Evolutionary conservation across 92 coral and sea anemone species (phyloP), one percentile per base, ranked within the genome.

Genomic region (Bergia puertoricense): DNA sequence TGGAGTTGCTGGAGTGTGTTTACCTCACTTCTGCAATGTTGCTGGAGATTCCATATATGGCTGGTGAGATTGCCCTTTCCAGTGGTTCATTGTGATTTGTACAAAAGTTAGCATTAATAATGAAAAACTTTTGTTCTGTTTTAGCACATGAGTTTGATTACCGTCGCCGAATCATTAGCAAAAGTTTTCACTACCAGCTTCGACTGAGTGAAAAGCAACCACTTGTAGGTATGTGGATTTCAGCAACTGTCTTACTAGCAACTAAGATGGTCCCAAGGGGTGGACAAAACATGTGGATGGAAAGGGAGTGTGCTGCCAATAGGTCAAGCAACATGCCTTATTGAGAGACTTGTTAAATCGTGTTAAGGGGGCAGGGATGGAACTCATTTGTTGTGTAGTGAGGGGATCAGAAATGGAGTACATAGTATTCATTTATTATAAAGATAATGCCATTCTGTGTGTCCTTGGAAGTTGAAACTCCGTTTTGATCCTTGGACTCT

Each of bases 131-230:
- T 79, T 43, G 16, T 74, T 56, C 22, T 39, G 74, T 92, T 94
- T 50, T 86, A 96, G 99, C 98, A 7, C 99, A 96, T 82, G 98
- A 97, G 8, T 90, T 95, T 90, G 99, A 97, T 51, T 94, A 95
- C 85, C 93, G 99, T 48, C 94, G 98, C 51, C 94, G 96, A n/a
- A 85, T 97, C 75, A 94, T 97, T 87, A 97, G 99, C 89, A 97
- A 97, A 85, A 97, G 99, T 82, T 97, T 97, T 82, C 99, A 97
- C 85, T 96, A 97, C 51, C 99, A 97, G 91, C 83, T 97, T 86
- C 93, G 98, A 73, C 92, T 93, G 85, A 97, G 99, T 85, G 97
- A 97, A 40, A 95, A 96, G 87, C 98, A 97, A 78, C 94, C 99
- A 5, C 91, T 97, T 82, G 98, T 97, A 81, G 99, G 99, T 97